Evolutionary conservation across 2,888 invertebrate species (phyloP).

Genomic region (Mimachlamys varia): DNA sequence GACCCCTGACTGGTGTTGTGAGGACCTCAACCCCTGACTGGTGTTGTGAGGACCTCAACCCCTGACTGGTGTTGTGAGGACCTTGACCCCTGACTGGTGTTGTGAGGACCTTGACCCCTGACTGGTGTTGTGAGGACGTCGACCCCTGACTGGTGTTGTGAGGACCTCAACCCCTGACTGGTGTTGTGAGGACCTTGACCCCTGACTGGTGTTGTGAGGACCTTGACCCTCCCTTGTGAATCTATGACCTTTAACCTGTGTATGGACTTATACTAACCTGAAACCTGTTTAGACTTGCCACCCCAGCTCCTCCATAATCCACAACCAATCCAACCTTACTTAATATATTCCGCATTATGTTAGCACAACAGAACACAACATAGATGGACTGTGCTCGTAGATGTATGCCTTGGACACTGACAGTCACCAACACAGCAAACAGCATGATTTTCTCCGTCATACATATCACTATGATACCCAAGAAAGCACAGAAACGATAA

Average conservation of each 20-base stretch:
- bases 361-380: background rate
- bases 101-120: no score
- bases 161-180: no score
- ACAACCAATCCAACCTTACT: background rate
- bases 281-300: background rate
- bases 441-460: background rate
- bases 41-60: no score
- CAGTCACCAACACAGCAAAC: background rate
- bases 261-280: background rate
- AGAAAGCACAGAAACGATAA: background rate
- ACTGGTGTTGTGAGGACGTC: no score
- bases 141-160: no score
- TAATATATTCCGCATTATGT: background rate
- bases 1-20: no score
- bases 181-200: no score
- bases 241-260: background rate
- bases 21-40: no score
- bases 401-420: background rate
- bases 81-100: no score
- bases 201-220: no score
- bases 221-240: background rate
- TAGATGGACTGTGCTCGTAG: background rate
- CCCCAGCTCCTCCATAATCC: background rate
- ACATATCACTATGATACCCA: background rate
- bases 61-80: no score